phyloP scores from a whole-genome alignment of 2,113 vertebrate genomes.

The Oenanthe melanoleuca region DNA sequence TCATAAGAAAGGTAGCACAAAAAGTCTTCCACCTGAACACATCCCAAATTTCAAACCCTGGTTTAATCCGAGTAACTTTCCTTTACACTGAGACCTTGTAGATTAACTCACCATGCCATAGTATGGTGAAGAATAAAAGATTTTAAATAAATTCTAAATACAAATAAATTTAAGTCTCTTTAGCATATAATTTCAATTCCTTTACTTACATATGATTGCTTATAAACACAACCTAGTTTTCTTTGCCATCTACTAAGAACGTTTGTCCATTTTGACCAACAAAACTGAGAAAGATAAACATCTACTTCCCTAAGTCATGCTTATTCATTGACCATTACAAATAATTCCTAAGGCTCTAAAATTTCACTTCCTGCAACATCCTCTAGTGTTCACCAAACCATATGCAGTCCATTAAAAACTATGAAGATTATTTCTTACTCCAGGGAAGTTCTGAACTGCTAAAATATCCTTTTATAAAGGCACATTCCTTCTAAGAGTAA shows the following conservation, averaged over 20 bases:
- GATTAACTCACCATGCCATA: not conserved
- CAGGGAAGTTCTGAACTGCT: not conserved
- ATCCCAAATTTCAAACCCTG: not conserved
- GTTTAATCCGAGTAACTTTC: not conserved
- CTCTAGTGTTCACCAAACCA: not conserved
- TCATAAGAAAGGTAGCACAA: not conserved
- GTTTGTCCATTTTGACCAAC: not conserved
- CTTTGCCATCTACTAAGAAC: not conserved
- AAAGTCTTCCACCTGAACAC: not conserved
- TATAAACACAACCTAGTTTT: not conserved
- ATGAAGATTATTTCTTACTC: not conserved
- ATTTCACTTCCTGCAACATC: not conserved
- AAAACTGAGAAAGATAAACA: not conserved
- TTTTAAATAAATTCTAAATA: not conserved
- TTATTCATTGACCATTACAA: not conserved
- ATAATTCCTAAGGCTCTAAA: not conserved
- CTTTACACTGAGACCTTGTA: not conserved
- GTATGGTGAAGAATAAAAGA: not conserved
- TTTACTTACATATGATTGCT: not conserved
- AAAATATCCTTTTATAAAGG: not conserved
- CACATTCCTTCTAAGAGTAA: not conserved
- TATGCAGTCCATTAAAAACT: not conserved
- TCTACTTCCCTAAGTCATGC: not conserved
- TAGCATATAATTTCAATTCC: not conserved
- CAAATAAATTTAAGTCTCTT: not conserved